Evolutionary conservation across 2,113 vertebrate species (phyloP).

Genomic region (Colossoma macropomum): DNA sequence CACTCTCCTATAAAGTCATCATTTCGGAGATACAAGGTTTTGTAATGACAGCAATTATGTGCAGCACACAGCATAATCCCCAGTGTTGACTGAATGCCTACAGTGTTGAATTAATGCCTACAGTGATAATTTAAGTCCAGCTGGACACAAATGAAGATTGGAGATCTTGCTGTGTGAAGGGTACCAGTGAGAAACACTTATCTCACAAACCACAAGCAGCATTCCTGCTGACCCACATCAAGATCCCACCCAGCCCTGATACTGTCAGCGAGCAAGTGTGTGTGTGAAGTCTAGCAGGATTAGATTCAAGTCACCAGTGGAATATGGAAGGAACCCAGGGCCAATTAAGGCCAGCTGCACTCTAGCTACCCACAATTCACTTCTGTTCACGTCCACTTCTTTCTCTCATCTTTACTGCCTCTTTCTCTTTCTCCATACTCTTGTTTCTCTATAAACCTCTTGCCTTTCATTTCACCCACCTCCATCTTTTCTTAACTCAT

Average conservation of each 20-base stretch:
- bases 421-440: not conserved
- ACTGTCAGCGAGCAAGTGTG: not conserved
- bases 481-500: not conserved
- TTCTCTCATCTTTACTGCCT: not conserved
- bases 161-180: not conserved
- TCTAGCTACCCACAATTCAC: not conserved
- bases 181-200: not conserved
- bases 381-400: not conserved
- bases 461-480: not conserved
- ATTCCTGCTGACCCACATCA: not conserved
- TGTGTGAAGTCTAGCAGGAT: slow-evolving; percentile 7
- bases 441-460: not conserved
- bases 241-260: not conserved
- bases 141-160: not conserved
- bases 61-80: not conserved
- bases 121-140: not conserved
- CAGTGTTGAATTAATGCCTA: not conserved
- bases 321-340: slow-evolving; percentile 8
- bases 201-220: not conserved
- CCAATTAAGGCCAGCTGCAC: slow-evolving; percentile 29
- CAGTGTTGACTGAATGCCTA: not conserved
- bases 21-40: not conserved
- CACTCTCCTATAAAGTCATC: not conserved
- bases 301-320: slow-evolving; percentile 3
- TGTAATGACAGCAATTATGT: not conserved